These are phyloP conservation scores for Glaucidium brasilianum DNA, from an alignment of 2,113 vertebrate species.

Conservation along the genomic window DNA sequence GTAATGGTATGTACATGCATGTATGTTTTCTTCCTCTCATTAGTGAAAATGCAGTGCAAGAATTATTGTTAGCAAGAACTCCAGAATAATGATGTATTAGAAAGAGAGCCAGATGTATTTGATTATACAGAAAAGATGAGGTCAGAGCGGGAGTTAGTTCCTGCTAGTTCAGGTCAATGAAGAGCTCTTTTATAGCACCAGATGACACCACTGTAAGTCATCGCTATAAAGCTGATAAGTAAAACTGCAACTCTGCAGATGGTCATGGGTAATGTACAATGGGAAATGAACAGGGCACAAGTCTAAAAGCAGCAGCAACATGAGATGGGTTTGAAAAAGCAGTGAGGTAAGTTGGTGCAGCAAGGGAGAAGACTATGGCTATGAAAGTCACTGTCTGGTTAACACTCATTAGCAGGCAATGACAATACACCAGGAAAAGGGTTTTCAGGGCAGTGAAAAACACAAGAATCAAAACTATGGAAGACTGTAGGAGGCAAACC, in stretches of 20 bases:
- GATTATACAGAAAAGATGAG: neutral
- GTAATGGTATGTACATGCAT: neutral
- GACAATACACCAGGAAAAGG: neutral
- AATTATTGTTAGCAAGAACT: neutral
- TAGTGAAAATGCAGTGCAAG: neutral
- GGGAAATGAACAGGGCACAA: neutral
- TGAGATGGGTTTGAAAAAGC: neutral
- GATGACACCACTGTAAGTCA: neutral
- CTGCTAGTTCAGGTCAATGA: neutral
- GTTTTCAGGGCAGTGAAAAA: neutral
- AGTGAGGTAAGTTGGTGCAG: neutral
- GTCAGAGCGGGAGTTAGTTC: neutral
- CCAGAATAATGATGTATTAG: neutral
- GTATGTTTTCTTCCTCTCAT: neutral
- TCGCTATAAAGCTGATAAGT: neutral
- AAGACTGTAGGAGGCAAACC: neutral
- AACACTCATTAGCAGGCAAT: neutral
- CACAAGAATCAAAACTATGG: neutral
- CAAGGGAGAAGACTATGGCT: neutral
- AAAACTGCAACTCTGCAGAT: neutral
- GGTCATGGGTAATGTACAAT: neutral
- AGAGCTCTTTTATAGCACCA: neutral
- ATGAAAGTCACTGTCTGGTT: neutral
- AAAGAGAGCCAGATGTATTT: neutral
- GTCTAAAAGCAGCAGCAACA: neutral